A percentile compares a stretch with the other conserved stretches of the same genome.
Conservation (phyloP, 2,113 vertebrate genomes). For the Cyprichromis sp. region DNA sequence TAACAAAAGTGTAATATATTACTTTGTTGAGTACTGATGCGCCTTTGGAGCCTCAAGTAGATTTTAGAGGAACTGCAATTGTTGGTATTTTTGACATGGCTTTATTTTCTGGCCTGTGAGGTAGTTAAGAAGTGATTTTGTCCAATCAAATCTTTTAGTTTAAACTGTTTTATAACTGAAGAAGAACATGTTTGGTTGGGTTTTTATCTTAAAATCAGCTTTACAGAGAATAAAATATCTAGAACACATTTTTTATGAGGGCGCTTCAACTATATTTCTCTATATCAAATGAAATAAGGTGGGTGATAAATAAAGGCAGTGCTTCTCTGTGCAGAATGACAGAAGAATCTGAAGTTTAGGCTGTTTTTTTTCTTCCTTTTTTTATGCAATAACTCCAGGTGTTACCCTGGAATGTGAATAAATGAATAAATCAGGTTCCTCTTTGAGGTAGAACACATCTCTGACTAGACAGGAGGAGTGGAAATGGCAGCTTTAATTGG, state of each 20-base stretch:
- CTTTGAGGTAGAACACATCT: slow-evolving; percentile 25
- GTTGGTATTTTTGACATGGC: not conserved
- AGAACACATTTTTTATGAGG: not conserved
- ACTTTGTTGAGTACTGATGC: not conserved
- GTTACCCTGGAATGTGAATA: slow-evolving; percentile 17
- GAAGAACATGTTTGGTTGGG: not conserved
- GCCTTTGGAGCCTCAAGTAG: not conserved
- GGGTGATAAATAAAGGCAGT: slow-evolving; percentile 12
- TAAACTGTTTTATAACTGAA: not conserved
- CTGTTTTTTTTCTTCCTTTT: not conserved
- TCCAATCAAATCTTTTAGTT: not conserved
- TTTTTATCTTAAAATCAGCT: not conserved
- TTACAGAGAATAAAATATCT: not conserved
- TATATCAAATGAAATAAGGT: slow-evolving; percentile 28
- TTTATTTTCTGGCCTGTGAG: not conserved
- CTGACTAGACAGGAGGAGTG: not conserved
- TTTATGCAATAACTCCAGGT: not conserved
- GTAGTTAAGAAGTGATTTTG: not conserved
- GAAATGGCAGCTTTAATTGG: slow-evolving; percentile 20
- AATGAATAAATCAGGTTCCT: slow-evolving; percentile 6
- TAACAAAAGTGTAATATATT: not conserved
- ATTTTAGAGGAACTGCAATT: not conserved
- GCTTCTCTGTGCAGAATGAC: not conserved
- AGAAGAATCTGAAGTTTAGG: not conserved
- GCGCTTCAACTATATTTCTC: not conserved